Evolutionary conservation across 2,888 invertebrate genomes (phyloP).

Genomic region (Megaustenia siamemsis): DNA sequence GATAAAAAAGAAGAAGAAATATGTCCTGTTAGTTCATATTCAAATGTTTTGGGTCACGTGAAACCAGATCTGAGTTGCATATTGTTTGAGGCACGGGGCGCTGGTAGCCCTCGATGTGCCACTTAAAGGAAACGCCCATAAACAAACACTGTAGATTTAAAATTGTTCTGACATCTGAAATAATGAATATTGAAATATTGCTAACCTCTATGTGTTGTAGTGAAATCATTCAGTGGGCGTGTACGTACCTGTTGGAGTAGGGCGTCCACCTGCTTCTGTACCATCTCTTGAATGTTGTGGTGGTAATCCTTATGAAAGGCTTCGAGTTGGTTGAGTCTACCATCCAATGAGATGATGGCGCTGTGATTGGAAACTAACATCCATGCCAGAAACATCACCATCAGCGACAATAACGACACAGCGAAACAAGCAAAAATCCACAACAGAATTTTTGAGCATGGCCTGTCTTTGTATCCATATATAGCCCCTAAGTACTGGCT

Average conservation of each 20-base stretch:
- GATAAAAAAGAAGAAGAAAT: not conserved
- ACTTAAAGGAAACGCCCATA: too few species aligned
- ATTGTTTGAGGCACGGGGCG: too few species aligned
- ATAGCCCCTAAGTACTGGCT: not conserved
- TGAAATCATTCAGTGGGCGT: not conserved
- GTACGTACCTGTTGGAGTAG: slow-evolving; percentile 38
- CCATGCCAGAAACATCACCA: slow-evolving; percentile 61
- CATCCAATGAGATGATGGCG: slow-evolving; percentile 57
- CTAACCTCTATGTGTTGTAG: not conserved
- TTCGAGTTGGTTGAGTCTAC: slow-evolving; percentile 55
- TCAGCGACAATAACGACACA: slow-evolving; percentile 56
- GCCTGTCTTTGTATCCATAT: slow-evolving; percentile 12
- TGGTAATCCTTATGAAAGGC: slow-evolving; percentile 43
- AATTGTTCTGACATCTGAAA: too few species aligned
- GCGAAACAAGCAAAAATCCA: slow-evolving; percentile 62
- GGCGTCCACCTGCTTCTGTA: slow-evolving; percentile 19
- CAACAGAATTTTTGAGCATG: slow-evolving; percentile 58
- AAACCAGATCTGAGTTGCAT: too few species aligned
- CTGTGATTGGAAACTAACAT: slow-evolving; percentile 59
- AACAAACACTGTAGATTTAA: too few species aligned
- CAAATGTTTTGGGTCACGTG: too few species aligned
- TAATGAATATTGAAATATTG: too few species aligned
- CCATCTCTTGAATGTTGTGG: slow-evolving; percentile 6
- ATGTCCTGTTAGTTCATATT: too few species aligned
- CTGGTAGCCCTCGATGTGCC: too few species aligned